Evolutionary conservation across 1,140 invertebrate genomes (phyloP).

Genomic region (Wasmannia auropunctata): DNA sequence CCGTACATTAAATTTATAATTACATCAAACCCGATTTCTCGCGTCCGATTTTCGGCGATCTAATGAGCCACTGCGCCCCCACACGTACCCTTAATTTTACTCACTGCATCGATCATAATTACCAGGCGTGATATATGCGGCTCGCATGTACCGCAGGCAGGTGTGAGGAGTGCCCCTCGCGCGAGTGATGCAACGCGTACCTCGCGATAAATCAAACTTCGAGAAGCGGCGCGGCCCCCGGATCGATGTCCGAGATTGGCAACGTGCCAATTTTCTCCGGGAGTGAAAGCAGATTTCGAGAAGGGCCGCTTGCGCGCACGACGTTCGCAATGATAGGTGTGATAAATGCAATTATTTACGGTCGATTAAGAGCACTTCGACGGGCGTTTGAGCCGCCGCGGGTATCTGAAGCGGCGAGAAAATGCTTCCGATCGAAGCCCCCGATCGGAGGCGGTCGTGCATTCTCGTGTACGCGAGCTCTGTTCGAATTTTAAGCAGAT

Average conservation of each 20-base stretch:
- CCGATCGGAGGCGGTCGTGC: slow-evolving; percentile 73
- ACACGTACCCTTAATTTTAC: slow-evolving; percentile 43
- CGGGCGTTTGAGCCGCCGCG: slow-evolving; percentile 50
- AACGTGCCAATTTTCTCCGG: slow-evolving; percentile 78
- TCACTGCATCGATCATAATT: slow-evolving; percentile 60
- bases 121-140: slow-evolving; percentile 46
- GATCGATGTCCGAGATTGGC: slow-evolving; percentile 78
- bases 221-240: slow-evolving; percentile 69
- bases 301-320: slow-evolving; percentile 71
- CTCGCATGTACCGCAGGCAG: slow-evolving; percentile 55
- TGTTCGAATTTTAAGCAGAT: slow-evolving; percentile 83
- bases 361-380: slow-evolving; percentile 84
- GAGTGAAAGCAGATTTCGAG: slow-evolving; percentile 81
- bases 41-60: slow-evolving; percentile 24
- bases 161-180: slow-evolving; percentile 40
- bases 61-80: slow-evolving; percentile 35
- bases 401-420: slow-evolving; percentile 53
- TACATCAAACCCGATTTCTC: background rate
- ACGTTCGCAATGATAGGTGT: slow-evolving; percentile 82
- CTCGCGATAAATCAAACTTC: slow-evolving; percentile 72
- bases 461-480: slow-evolving; percentile 60
- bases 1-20: slow-evolving; percentile 3
- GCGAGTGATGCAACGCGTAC: slow-evolving; percentile 68
- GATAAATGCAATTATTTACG: slow-evolving; percentile 86
- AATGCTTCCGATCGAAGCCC: slow-evolving; percentile 74